These are phyloP conservation scores for Pseudotriccus pelzelni DNA, from an alignment of 2,797 vertebrate species.

Conservation along the genomic window DNA sequence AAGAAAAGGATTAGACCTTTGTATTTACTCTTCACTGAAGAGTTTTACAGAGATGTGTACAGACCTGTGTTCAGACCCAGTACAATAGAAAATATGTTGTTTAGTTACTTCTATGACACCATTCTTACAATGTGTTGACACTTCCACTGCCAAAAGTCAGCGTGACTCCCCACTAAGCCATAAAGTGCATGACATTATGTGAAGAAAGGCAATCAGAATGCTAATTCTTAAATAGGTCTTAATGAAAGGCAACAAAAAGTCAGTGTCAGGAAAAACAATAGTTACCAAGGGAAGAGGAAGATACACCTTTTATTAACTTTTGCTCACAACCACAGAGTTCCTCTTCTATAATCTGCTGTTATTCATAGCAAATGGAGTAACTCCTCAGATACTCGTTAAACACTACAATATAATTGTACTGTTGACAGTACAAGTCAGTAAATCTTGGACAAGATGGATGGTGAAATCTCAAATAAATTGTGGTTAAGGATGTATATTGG, in stretches of 20 bases:
- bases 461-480: conserved; percentile 32
- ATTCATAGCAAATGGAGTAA: not conserved
- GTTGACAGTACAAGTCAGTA: conserved; percentile 32
- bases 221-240: conserved; percentile 28
- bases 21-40: not conserved
- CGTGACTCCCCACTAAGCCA: not conserved
- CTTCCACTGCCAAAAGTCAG: not conserved
- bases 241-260: not conserved
- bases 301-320: not conserved
- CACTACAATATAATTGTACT: not conserved
- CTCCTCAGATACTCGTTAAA: not conserved
- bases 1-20: not conserved
- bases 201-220: conserved; percentile 3
- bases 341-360: not conserved
- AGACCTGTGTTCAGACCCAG: not conserved
- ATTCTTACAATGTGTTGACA: not conserved
- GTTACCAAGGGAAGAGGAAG: not conserved
- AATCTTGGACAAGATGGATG: not conserved
- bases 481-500: not conserved
- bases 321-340: not conserved
- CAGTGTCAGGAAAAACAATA: not conserved
- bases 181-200: not conserved
- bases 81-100: not conserved
- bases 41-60: not conserved
- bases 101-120: not conserved